A percentile compares a stretch with the other conserved stretches of the same genome.
Evolutionary conservation across 2,113 vertebrate species (phyloP).

Genomic region (Nerophis lumbriciformis): DNA sequence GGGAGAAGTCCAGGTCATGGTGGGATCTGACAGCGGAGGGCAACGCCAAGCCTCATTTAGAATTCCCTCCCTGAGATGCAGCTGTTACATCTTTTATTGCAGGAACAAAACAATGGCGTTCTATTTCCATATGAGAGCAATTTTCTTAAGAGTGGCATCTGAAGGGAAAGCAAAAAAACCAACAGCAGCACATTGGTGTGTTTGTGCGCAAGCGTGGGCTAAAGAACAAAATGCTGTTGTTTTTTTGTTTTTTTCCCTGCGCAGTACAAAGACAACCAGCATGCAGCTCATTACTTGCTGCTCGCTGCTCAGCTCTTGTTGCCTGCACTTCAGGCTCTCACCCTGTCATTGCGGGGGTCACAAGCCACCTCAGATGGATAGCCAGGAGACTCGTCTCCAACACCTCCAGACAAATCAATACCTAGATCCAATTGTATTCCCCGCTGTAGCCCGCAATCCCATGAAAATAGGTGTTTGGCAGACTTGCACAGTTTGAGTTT

Average conservation of each 20-base stretch:
- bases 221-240: conserved; percentile 17
- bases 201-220: background rate
- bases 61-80: conserved; percentile 67
- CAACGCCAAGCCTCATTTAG: conserved; percentile 63
- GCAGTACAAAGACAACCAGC: conserved; percentile 24
- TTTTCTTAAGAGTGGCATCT: conserved; percentile 49
- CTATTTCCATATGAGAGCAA: conserved; percentile 49
- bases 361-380: conserved; percentile 41
- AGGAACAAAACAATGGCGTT: conserved; percentile 56
- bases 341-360: conserved; percentile 50
- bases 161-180: conserved; percentile 27
- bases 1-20: conserved; percentile 53
- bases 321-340: conserved; percentile 25
- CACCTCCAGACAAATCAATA: conserved; percentile 53
- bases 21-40: conserved; percentile 60
- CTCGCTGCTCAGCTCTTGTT: conserved; percentile 8
- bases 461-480: conserved; percentile 35
- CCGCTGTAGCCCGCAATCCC: conserved; percentile 12
- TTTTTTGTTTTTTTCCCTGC: conserved; percentile 2
- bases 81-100: conserved; percentile 69
- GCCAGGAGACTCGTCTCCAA: conserved; percentile 33
- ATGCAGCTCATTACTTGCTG: conserved; percentile 34
- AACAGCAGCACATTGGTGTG: background rate
- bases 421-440: conserved; percentile 28
- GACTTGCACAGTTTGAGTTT: conserved; percentile 35